phyloP scores from a whole-genome alignment of 2,888 invertebrate genomes.

The Phaonia tiefii region DNA sequence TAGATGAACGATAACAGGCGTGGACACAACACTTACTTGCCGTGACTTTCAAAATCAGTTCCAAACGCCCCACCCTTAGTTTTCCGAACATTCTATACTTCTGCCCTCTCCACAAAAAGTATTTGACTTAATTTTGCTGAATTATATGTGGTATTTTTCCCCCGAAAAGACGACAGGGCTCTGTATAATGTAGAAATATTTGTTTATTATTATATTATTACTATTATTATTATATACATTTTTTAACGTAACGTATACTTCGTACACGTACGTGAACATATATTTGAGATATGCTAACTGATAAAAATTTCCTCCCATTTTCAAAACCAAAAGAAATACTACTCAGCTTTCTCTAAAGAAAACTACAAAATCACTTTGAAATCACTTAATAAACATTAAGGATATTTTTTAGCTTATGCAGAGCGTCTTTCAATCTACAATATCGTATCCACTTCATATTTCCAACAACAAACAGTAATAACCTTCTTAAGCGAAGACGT shows the following conservation, averaged over 20 bases:
- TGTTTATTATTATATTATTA: constrained; percentile 45
- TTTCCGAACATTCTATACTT: too few relatives aligned
- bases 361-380: constrained; percentile 60
- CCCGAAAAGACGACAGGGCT: constrained; percentile 35
- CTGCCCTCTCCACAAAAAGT: constrained; percentile 2
- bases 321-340: neutral
- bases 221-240: constrained; percentile 28
- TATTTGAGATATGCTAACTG: constrained; percentile 48
- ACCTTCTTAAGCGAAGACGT: constrained; percentile 48
- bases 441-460: constrained; percentile 25
- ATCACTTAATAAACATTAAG: constrained; percentile 60
- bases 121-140: constrained; percentile 35
- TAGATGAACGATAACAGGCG: constrained; percentile 70
- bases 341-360: constrained; percentile 4
- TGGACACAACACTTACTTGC: constrained; percentile 61
- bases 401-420: constrained; percentile 59
- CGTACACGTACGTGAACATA: too few relatives aligned
- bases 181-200: constrained; percentile 46
- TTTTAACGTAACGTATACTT: constrained; percentile 34
- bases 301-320: constrained; percentile 15
- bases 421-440: constrained; percentile 43
- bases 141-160: constrained; percentile 29
- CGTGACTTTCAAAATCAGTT: constrained; percentile 41
- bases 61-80: constrained; percentile 15
- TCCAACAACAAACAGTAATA: neutral